Base-by-base conservation (phyloP, 2,888 invertebrate species). In the Dasysyrphus tricinctus region DNA sequence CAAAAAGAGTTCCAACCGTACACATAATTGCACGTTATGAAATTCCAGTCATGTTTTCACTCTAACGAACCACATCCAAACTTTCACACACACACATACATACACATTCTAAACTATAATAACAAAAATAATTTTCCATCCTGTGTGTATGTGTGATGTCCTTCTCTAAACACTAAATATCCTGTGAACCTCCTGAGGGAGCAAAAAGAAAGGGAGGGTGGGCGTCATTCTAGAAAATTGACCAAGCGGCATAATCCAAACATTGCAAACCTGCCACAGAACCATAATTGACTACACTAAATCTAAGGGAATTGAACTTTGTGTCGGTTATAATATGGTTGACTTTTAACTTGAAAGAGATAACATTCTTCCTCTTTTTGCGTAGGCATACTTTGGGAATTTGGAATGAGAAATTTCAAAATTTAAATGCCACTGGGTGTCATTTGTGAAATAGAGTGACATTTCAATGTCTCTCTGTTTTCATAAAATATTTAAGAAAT, bases 41-140 rank as follows among this genome's bases (percentile, higher is more conserved):
- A 74, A 85, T 85, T 81, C 85, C 6, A 44, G 81, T 85, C 85
- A 85, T 85, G 85, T 74, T 85, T 81, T 77, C 32, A 81, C 67
- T 81, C 81, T 85, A 85, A 85, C 85, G 85, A 85, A 81, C 81
- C 73, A 81, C 74, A 81, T 49, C 70, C 57, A 72, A 69, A n/a
- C 16, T 9, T 8, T 51, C 14, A 7, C 6, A 14, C 56, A 72
- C 19, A 69, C 14, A 11, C 6, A 9, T 47, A 65, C 39, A 42
- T 39, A 14, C 16, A 47, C 69, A 80, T 47, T 63, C 24, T 32
- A 44, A 47, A 54, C 37, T 29, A 63, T 63, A 63, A 63, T 63
- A 65, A 56, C 57, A 57, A 59, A 59, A 59, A 51, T 67, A n/a
- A 51, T 57, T 42, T n/a, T 19, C 47, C 37, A 19, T 19, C 7